phyloP scores from a whole-genome alignment of 2,888 invertebrate genomes.

The Eristalis arbustorum region DNA sequence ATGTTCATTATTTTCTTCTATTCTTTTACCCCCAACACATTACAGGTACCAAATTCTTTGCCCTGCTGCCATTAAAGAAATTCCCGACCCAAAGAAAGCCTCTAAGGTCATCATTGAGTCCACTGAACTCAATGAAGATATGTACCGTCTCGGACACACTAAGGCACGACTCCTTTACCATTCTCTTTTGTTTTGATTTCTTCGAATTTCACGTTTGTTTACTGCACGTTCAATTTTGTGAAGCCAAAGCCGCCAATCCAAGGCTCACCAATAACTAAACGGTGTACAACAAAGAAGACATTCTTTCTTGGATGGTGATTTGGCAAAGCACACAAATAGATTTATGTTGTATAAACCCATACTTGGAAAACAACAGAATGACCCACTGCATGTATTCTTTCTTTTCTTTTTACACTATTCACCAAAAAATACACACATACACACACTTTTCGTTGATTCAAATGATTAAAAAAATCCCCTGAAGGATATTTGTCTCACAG shows the following conservation, averaged over 20 bases:
- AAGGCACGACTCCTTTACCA: slow-evolving; percentile 89
- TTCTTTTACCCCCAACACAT: slow-evolving; percentile 70
- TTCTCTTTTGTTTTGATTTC: background rate
- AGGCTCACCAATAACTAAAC: background rate
- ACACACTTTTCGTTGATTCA: slow-evolving; percentile 4
- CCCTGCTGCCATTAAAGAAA: slow-evolving; percentile 91
- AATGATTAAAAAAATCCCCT: slow-evolving; percentile 33
- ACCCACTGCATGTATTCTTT: background rate
- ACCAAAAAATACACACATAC: background rate
- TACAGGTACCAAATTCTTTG: slow-evolving; percentile 99
- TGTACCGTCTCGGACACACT: slow-evolving; percentile 98
- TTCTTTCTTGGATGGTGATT: background rate
- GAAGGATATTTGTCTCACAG: background rate
- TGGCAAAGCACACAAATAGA: background rate
- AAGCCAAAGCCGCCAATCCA: background rate
- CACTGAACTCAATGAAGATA: slow-evolving; percentile 92
- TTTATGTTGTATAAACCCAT: background rate
- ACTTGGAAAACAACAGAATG: background rate
- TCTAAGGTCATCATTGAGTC: slow-evolving; percentile 91
- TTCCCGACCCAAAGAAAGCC: slow-evolving; percentile 89
- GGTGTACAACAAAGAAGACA: background rate
- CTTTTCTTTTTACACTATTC: background rate
- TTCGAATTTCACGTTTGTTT: background rate
- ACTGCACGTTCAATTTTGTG: slow-evolving; percentile 18
- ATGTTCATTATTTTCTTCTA: slow-evolving; percentile 5